phyloP scores from a whole-genome alignment of 2,113 vertebrate species.

The Steatornis caripensis region DNA sequence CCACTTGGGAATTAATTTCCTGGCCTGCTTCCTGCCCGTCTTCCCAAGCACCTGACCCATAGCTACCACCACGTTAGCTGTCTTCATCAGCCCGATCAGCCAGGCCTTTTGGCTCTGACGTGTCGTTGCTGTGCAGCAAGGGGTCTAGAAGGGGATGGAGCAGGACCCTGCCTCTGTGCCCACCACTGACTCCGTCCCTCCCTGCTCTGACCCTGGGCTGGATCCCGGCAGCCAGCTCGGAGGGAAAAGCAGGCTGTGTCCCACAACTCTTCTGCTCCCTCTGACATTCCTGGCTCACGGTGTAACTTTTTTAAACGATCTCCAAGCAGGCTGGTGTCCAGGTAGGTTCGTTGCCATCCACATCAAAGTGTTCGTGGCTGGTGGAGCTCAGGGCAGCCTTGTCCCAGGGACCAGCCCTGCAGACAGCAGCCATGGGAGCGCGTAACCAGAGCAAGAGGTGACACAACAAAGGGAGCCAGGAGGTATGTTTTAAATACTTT shows the following conservation, averaged over 20 bases:
- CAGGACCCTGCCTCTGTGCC: background rate
- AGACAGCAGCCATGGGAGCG: background rate
- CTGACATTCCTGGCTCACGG: background rate
- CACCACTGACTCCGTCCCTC: background rate
- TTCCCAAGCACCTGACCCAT: rapidly evolving
- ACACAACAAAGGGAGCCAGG: background rate
- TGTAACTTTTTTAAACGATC: rapidly evolving
- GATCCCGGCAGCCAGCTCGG: background rate
- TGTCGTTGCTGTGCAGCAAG: background rate
- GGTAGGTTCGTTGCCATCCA: background rate
- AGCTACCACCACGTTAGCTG: rapidly evolving
- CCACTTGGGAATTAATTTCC: background rate
- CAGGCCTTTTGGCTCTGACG: background rate
- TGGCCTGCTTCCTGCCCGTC: background rate
- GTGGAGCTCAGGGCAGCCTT: background rate
- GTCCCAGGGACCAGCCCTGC: background rate
- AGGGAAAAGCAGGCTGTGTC: background rate
- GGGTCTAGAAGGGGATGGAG: background rate
- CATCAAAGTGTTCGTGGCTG: background rate
- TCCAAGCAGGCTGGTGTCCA: background rate
- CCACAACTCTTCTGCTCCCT: background rate
- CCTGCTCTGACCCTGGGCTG: background rate
- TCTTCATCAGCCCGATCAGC: background rate
- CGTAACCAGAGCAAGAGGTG: background rate
- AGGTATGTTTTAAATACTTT: conserved; percentile 81